Conservation (phyloP, 2,888 invertebrate genomes). For the Erynnis tages region DNA sequence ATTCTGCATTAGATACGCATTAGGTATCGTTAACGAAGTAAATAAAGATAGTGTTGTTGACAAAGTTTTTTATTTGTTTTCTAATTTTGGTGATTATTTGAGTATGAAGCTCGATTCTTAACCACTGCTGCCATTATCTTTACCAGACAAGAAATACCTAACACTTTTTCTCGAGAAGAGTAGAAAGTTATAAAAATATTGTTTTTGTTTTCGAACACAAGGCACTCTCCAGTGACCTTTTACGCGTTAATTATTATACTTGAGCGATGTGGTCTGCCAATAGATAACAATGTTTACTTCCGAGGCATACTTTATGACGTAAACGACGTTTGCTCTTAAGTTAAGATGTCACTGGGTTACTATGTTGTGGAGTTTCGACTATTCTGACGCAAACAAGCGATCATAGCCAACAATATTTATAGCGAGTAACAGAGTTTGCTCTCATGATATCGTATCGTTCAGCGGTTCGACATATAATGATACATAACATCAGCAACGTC, state of each 20-base stretch:
- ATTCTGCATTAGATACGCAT: too few species aligned
- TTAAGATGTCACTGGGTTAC: constrained; percentile 20
- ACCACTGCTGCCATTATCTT: too few species aligned
- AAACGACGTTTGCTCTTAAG: constrained; percentile 4
- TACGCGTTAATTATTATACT: background rate
- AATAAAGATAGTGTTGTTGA: too few species aligned
- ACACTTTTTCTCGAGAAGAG: too few species aligned
- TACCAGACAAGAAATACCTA: too few species aligned
- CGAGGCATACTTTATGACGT: background rate
- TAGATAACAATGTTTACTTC: constrained; percentile 12
- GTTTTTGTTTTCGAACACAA: constrained; percentile 2
- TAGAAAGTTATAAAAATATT: too few species aligned
- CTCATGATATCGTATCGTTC: background rate
- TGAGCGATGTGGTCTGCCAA: background rate
- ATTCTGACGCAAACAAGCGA: constrained; percentile 12
- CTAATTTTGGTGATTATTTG: too few species aligned
- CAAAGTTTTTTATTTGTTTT: too few species aligned
- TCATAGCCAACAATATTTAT: constrained; percentile 8
- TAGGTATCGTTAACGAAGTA: too few species aligned
- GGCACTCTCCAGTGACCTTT: constrained; percentile 8
- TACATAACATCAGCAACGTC: background rate
- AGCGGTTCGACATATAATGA: too few species aligned
- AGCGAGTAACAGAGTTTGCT: background rate
- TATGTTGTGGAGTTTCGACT: constrained; percentile 5
- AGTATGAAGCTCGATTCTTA: too few species aligned